Evolutionary conservation across 2,888 invertebrate genomes (phyloP), one percentile per base, ranked within the genome.

Genomic region (Trilocha varians): DNA sequence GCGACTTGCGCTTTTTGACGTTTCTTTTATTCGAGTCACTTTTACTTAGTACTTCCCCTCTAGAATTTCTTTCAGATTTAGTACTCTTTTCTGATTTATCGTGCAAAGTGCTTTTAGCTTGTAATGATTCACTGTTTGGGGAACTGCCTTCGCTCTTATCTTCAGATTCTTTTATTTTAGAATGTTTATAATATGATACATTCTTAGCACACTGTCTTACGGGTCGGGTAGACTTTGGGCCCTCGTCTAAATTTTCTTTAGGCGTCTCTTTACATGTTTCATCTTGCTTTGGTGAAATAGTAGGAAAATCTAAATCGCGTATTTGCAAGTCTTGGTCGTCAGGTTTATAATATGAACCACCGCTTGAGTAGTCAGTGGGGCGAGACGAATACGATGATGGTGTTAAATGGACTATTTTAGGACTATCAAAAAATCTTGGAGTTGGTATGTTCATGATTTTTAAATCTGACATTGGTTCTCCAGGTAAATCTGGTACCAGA

Each of bases 331-430:
- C 89, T 42, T 88, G 87, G 54, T 90, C 89, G 56, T 90, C 90
- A 0, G 90, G 90, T 46, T 88, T 87, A 54, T 90, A 90, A 55
- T 90, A 90, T 2, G 89, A 89, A 2, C 89, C 87, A 4, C 89
- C 83, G 42, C 89, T 88, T 6, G 89, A 89, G 64, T 89, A 89
- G 52, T 89, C 89, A 1, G 88, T 88, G 34, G 79, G 82, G 5
- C 85, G 70, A 16, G 83, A 83, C 9, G 77, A 74, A 56, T 79
- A 85, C 3, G 83, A 76, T 1, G 78, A 77, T 11, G 85, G 85
- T 2, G 86, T 86, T 17, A 75, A 65, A 43, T 69, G 62, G 0
- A 53, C 44, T 6, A 57, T 60, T 56, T 74, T 78, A n/a, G 80
- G 72, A 32, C 70, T 71, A 49, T 87, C 80, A 13, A 89, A 82